These are phyloP conservation scores for Drosophila obscura DNA, from an alignment of 1,140 invertebrate species.

Conservation along the genomic window DNA sequence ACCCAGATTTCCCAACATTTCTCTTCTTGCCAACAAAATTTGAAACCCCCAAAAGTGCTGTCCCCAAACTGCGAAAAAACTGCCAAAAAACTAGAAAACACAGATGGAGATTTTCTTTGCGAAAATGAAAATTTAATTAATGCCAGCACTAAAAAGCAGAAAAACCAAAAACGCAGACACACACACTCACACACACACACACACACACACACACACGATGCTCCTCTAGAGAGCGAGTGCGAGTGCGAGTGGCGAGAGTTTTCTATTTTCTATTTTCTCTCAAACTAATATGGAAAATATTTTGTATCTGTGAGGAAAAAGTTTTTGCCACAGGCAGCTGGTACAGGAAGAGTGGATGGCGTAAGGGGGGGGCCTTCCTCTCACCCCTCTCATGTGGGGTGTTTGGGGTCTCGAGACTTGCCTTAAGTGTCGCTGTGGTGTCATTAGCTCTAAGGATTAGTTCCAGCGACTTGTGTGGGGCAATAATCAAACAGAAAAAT, in stretches of 20 bases:
- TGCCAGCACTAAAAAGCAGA: slow-evolving; percentile 47
- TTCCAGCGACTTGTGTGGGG: slow-evolving; percentile 4
- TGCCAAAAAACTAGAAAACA: slow-evolving; percentile 33
- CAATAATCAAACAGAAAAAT: slow-evolving; percentile 26
- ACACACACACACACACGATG: too few species aligned
- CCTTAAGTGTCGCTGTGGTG: slow-evolving; percentile 49
- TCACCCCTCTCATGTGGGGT: background rate
- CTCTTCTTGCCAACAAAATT: background rate
- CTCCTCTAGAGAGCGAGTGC: slow-evolving; percentile 2
- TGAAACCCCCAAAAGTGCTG: background rate
- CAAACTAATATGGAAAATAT: slow-evolving; percentile 68
- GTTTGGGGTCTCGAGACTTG: slow-evolving; percentile 3
- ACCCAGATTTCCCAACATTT: background rate
- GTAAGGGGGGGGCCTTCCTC: background rate
- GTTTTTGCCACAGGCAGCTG: slow-evolving; percentile 31
- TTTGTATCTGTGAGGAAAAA: slow-evolving; percentile 65
- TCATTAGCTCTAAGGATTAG: slow-evolving; percentile 35
- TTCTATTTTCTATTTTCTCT: slow-evolving; percentile 9
- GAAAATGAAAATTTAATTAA: slow-evolving; percentile 75
- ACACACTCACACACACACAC: too few species aligned
- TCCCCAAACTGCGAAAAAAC: slow-evolving; percentile 10
- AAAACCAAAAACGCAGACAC: slow-evolving; percentile 23
- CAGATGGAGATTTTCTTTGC: slow-evolving; percentile 40
- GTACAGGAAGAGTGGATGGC: background rate
- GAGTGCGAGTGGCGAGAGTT: slow-evolving; percentile 15